Percentiles rank a stretch among this genome's conserved stretches.
These are phyloP conservation scores for Bombus ignitus DNA, from an alignment of 1,140 invertebrate species.

Conservation along the genomic window DNA sequence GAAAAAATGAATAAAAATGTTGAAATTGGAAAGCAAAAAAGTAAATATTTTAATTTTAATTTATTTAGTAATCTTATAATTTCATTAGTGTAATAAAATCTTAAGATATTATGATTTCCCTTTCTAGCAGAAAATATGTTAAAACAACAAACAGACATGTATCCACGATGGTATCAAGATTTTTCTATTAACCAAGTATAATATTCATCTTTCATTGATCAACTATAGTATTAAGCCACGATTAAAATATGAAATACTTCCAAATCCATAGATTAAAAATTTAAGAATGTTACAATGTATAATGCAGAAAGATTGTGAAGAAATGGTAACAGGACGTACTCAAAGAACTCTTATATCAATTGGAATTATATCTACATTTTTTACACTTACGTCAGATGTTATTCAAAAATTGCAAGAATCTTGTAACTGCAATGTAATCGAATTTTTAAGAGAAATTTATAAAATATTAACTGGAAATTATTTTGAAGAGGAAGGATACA, in stretches of 20 bases:
- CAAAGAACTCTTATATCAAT: constrained; percentile 66
- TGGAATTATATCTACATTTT: constrained; percentile 74
- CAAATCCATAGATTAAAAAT: constrained; percentile 59
- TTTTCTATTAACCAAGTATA: constrained; percentile 77
- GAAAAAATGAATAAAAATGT: constrained; percentile 34
- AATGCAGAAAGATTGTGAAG: constrained; percentile 72
- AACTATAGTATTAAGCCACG: not conserved
- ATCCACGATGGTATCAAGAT: constrained; percentile 78
- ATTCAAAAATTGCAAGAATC: constrained; percentile 67
- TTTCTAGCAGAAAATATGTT: constrained; percentile 4
- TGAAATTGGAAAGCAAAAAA: constrained; percentile 41
- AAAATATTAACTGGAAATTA: constrained; percentile 73
- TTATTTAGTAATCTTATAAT: constrained; percentile 10
- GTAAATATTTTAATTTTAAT: constrained; percentile 31
- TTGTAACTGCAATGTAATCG: constrained; percentile 63
- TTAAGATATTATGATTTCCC: not conserved
- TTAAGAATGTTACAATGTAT: constrained; percentile 70
- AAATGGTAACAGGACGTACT: constrained; percentile 69
- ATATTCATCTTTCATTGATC: not conserved
- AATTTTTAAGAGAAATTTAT: constrained; percentile 77
- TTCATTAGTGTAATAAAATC: not conserved
- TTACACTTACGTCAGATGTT: constrained; percentile 63
- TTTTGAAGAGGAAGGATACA: constrained; percentile 75
- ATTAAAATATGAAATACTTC: constrained; percentile 37
- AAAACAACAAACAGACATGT: not conserved